These are phyloP conservation scores for Pelosia muscerda DNA, from an alignment of 2,888 invertebrate species.

Conservation along the genomic window DNA sequence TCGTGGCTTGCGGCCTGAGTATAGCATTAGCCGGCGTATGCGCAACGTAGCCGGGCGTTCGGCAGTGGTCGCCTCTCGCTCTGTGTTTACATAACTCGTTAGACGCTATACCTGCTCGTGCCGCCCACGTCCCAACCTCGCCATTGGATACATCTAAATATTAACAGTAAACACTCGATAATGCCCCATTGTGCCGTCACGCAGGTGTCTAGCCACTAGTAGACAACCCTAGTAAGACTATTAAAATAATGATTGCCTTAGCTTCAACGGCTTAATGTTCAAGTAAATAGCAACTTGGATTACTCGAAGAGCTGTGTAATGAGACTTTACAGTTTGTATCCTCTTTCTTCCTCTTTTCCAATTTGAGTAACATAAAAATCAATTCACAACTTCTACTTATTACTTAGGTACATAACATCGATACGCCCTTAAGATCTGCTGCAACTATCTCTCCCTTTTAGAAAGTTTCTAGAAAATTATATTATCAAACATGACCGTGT, in stretches of 20 bases:
- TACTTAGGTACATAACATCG: background rate
- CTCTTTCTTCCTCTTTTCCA: too few species aligned
- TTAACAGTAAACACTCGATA: conserved; percentile 75
- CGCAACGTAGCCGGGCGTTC: conserved; percentile 58
- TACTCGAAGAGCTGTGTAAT: background rate
- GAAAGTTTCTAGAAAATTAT: background rate
- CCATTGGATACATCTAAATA: conserved; percentile 70
- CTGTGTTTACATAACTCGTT: conserved; percentile 82
- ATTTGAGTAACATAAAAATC: background rate
- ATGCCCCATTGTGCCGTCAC: conserved; percentile 68
- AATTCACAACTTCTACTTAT: background rate
- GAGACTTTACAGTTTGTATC: background rate
- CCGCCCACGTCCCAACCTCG: conserved; percentile 68
- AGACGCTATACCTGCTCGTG: conserved; percentile 69
- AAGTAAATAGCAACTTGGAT: background rate
- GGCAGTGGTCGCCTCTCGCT: conserved; percentile 67
- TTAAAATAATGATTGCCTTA: conserved; percentile 44
- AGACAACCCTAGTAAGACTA: conserved; percentile 30
- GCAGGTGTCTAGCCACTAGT: conserved; percentile 64
- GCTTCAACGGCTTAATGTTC: conserved; percentile 28
- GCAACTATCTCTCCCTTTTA: background rate
- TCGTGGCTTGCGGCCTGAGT: conserved; percentile 53
- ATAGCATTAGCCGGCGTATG: conserved; percentile 58
- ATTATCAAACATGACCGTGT: background rate
- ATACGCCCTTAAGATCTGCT: background rate